A percentile compares a stretch with the other conserved stretches of the same genome.
Conservation (phyloP, 2,888 invertebrate species). For the Clitarchus hookeri region DNA sequence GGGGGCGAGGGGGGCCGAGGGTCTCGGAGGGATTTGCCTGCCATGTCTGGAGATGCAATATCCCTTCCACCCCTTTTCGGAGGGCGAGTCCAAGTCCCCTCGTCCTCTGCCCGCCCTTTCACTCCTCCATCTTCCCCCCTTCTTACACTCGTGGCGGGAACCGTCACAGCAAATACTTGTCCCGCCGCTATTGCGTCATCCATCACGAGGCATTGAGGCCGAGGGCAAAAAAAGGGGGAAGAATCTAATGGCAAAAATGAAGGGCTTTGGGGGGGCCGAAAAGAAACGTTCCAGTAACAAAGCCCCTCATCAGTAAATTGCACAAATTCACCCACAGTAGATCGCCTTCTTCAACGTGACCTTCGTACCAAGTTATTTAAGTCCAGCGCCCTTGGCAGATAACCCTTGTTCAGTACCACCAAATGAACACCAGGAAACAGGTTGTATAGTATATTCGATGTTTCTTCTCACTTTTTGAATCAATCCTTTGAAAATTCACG, state of each 20-base stretch:
- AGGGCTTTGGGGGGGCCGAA: not conserved
- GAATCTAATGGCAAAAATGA: not conserved
- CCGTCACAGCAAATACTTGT: not conserved
- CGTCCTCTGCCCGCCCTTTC: not conserved
- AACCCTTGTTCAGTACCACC: no score
- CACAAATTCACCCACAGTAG: not conserved
- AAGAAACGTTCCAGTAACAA: not conserved
- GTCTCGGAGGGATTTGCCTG: constrained; percentile 34
- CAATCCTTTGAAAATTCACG: no score
- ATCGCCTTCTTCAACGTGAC: not conserved
- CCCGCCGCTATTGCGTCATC: constrained; percentile 32
- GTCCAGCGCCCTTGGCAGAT: no score
- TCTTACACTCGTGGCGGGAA: not conserved
- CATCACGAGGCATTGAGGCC: constrained; percentile 33
- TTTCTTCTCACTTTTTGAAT: no score
- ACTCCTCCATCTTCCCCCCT: no score
- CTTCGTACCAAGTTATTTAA: no score
- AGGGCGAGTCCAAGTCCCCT: not conserved
- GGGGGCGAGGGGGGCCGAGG: not conserved
- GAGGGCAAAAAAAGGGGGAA: not conserved
- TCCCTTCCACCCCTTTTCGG: constrained; percentile 23
- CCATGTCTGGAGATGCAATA: constrained; percentile 35
- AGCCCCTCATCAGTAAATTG: not conserved
- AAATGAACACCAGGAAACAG: no score
- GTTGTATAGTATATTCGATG: no score